Evolutionary conservation across 1,140 invertebrate genomes (phyloP).

Genomic region (Pseudomyrmex gracilis): DNA sequence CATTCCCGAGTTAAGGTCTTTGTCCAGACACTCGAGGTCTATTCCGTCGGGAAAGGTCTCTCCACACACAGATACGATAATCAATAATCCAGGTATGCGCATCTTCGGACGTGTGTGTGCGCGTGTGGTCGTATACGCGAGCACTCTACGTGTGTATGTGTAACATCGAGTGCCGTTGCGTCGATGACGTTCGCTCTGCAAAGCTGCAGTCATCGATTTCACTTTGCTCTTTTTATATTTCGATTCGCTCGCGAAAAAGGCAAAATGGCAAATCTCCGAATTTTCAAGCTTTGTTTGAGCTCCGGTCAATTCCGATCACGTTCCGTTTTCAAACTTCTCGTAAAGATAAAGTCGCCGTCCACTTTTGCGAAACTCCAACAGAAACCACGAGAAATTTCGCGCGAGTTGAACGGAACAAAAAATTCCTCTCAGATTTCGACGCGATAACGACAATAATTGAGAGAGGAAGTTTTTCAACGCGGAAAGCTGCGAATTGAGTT

Average conservation of each 20-base stretch:
- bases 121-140: neutral
- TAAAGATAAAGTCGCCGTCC: neutral
- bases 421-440: neutral
- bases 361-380: neutral
- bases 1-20: constrained; percentile 32
- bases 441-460: neutral
- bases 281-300: constrained; percentile 7
- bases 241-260: neutral
- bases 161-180: too few species aligned
- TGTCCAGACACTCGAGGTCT: neutral
- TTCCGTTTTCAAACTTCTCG: neutral
- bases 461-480: neutral
- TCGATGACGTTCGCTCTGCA: neutral
- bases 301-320: neutral
- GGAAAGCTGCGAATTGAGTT: neutral
- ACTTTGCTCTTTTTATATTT: neutral
- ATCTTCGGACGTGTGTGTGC: neutral
- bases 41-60: neutral
- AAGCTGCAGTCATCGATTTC: neutral
- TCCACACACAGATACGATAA: constrained; percentile 20
- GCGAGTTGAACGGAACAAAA: neutral
- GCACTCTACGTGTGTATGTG: too few species aligned
- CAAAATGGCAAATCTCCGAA: neutral
- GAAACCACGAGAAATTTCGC: neutral
- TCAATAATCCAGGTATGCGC: constrained; percentile 48